Evolutionary conservation across 1,140 invertebrate species (phyloP).

Genomic region (Araneus ventricosus): DNA sequence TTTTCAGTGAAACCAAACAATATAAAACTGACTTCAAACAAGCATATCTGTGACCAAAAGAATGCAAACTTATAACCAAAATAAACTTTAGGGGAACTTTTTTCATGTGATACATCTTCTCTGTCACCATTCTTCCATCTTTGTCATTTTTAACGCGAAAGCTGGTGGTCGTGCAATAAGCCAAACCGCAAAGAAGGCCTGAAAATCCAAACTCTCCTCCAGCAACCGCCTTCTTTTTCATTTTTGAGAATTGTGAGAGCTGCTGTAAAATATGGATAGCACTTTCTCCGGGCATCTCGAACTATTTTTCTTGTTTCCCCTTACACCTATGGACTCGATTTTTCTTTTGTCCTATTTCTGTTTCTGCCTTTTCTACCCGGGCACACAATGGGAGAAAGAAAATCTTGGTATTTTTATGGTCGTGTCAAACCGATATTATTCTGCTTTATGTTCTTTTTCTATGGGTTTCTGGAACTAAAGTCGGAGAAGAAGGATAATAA

Average conservation of each 20-base stretch:
- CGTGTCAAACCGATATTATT: too few species aligned
- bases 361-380: background rate
- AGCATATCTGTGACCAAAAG: background rate
- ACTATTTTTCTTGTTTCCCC: constrained; percentile 39
- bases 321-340: background rate
- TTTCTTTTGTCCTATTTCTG: background rate
- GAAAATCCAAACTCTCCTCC: background rate
- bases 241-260: background rate
- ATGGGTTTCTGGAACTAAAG: too few species aligned
- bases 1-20: background rate
- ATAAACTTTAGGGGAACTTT: background rate
- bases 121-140: background rate
- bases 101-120: background rate
- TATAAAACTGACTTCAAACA: background rate
- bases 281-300: background rate
- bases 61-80: background rate
- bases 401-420: too few species aligned
- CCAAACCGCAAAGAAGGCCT: constrained; percentile 49
- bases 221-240: constrained; percentile 17
- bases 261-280: constrained; percentile 62
- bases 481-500: too few species aligned
- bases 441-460: too few species aligned
- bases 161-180: constrained; percentile 50
- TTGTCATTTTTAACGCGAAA: background rate
- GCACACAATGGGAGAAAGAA: too few species aligned